Evolutionary conservation across 2,113 vertebrate species (phyloP).

Genomic region (Himantopus leucocephalus): DNA sequence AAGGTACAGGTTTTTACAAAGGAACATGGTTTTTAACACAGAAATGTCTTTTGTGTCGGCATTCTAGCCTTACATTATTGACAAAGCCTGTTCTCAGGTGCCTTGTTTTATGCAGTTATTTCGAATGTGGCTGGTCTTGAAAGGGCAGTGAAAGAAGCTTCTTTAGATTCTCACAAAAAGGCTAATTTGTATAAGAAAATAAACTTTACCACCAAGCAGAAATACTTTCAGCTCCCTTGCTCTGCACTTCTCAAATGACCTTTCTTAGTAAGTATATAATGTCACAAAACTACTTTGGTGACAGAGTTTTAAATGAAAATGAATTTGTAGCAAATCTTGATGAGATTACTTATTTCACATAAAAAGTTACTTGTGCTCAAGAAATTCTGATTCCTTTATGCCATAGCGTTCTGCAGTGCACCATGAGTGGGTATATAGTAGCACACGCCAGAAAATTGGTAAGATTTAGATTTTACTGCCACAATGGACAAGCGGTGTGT

Average conservation of each 20-base stretch:
- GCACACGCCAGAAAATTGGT: not conserved
- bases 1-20: not conserved
- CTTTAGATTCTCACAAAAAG: not conserved
- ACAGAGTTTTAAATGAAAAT: not conserved
- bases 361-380: not conserved
- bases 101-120: not conserved
- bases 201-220: not conserved
- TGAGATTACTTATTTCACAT: not conserved
- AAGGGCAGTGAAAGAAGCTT: not conserved
- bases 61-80: not conserved
- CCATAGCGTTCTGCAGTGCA: not conserved
- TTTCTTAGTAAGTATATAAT: not conserved
- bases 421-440: not conserved
- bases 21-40: not conserved
- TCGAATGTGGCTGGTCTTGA: not conserved
- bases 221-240: not conserved
- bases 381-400: not conserved
- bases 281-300: not conserved
- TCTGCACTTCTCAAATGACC: not conserved
- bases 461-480: not conserved
- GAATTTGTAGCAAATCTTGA: not conserved
- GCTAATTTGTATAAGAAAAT: not conserved
- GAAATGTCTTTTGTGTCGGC: not conserved
- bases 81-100: fast-evolving
- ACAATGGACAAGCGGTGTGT: not conserved